Evolutionary conservation across 2,113 vertebrate species (phyloP).

Genomic region (Sander vitreus): DNA sequence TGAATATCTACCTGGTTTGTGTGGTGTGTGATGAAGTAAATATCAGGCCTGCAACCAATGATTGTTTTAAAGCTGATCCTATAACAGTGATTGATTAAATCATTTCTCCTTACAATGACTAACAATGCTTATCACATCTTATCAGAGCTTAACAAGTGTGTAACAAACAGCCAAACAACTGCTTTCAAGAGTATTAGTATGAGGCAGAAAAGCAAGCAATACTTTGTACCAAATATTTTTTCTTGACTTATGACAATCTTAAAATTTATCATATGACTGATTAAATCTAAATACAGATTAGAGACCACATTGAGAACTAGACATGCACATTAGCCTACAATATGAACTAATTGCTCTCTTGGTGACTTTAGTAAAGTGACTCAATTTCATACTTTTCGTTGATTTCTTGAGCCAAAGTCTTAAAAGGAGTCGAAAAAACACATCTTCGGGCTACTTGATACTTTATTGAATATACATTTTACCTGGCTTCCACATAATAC

Average conservation of each 20-base stretch:
- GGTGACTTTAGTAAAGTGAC: neutral
- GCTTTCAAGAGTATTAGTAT: too few relatives aligned
- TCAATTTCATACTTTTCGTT: neutral
- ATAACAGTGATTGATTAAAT: neutral
- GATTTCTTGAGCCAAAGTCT: neutral
- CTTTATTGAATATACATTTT: conserved; percentile 39
- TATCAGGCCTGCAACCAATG: neutral
- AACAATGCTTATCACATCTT: too few relatives aligned
- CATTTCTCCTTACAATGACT: neutral
- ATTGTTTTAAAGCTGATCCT: neutral
- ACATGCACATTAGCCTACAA: neutral
- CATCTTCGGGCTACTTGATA: neutral
- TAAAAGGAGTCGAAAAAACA: neutral
- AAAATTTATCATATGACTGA: neutral
- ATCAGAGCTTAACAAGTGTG: neutral
- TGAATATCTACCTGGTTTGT: conserved; percentile 46
- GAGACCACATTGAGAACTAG: neutral
- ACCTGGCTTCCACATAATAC: neutral
- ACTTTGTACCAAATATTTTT: neutral
- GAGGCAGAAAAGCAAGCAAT: neutral
- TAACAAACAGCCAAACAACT: neutral
- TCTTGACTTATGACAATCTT: too few relatives aligned
- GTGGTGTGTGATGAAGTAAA: conserved; percentile 36
- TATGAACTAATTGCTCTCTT: neutral
- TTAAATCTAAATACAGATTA: neutral